Percentiles rank a stretch among this genome's conserved stretches.
Evolutionary conservation across 2,113 vertebrate genomes (phyloP).

Genomic region (Pangasianodon gigas): DNA sequence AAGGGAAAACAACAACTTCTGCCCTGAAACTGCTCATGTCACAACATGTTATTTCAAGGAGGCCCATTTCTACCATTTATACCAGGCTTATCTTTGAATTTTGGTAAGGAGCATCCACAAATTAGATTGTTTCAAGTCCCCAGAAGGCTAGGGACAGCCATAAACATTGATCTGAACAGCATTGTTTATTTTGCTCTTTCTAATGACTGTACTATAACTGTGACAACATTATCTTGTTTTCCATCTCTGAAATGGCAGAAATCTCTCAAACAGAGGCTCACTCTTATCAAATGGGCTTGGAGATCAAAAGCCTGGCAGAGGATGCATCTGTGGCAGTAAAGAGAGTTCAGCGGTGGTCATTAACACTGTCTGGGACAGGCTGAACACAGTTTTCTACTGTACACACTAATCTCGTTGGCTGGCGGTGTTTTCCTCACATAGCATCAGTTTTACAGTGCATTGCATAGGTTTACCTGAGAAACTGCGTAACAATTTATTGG

Average conservation of each 20-base stretch:
- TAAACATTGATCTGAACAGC: neutral
- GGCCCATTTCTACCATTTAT: neutral
- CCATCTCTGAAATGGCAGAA: slow-evolving; percentile 30
- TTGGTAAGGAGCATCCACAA: neutral
- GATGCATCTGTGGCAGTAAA: slow-evolving; percentile 10
- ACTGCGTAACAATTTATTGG: neutral
- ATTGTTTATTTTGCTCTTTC: slow-evolving; percentile 27
- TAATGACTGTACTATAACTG: slow-evolving; percentile 19
- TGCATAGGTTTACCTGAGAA: neutral
- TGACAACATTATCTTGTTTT: slow-evolving; percentile 17
- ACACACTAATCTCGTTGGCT: slow-evolving; percentile 1
- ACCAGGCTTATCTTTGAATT: neutral
- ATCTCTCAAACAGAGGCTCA: slow-evolving; percentile 15
- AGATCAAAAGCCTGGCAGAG: slow-evolving; percentile 62
- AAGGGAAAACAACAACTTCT: neutral
- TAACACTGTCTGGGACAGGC: slow-evolving; percentile 31
- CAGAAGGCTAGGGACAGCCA: neutral
- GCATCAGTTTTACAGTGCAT: neutral
- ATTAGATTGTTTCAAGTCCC: neutral
- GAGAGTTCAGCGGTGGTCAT: slow-evolving; percentile 6
- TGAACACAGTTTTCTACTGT: slow-evolving; percentile 37
- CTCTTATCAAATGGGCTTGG: slow-evolving; percentile 19
- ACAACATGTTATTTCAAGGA: neutral
- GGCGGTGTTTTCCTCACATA: slow-evolving; percentile 35
- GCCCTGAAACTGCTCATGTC: neutral